Percentiles rank a stretch among this genome's conserved stretches.
Conservation (phyloP, 2,113 vertebrate species). For the Pantherophis guttatus region DNA sequence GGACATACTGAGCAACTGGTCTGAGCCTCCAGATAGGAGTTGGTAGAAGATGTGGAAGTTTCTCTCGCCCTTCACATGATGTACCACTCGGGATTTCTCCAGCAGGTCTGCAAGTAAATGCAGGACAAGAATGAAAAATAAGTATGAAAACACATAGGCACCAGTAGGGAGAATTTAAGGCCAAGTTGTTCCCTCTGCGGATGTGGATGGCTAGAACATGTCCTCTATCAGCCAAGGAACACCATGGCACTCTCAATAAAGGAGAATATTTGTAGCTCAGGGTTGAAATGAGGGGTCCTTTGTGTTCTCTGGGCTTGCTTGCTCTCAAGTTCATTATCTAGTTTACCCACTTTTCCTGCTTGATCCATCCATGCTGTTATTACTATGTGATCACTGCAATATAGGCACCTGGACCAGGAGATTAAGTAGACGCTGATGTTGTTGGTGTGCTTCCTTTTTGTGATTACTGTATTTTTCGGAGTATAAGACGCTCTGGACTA, state of each 20-base stretch:
- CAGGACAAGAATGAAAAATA: neutral
- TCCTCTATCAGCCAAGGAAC: neutral
- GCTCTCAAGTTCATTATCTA: neutral
- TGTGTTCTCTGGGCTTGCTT: too few relatives aligned
- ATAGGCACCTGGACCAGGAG: neutral
- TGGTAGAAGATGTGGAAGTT: constrained; percentile 84
- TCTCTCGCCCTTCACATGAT: constrained; percentile 73
- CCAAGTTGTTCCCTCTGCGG: neutral
- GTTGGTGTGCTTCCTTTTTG: neutral
- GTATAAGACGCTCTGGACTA: too few relatives aligned
- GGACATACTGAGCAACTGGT: constrained; percentile 69
- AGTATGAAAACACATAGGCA: neutral
- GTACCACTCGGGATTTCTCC: constrained; percentile 79
- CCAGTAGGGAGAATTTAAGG: fast-evolving
- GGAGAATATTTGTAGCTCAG: too few relatives aligned
- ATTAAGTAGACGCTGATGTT: neutral
- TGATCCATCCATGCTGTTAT: neutral
- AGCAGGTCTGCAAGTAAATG: constrained; percentile 66
- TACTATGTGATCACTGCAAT: neutral
- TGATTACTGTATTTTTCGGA: neutral
- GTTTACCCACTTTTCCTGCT: neutral
- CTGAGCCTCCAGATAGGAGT: constrained; percentile 70
- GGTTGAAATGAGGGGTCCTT: too few relatives aligned
- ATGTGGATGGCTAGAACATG: neutral
- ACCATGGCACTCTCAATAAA: neutral